phyloP scores from a whole-genome alignment of 1,140 invertebrate genomes.

The Aphelinus certus region DNA sequence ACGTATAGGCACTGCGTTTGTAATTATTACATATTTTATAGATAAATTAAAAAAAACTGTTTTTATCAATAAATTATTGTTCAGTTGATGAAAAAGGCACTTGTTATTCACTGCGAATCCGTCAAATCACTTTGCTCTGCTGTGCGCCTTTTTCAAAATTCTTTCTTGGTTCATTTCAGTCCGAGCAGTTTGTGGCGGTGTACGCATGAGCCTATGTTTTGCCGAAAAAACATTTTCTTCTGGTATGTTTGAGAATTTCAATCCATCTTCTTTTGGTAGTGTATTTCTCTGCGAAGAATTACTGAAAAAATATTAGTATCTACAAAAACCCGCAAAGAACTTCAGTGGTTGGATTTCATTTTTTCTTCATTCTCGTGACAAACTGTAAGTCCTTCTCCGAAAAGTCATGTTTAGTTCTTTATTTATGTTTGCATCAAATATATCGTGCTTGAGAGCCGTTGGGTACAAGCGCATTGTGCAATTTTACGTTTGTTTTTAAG shows the following conservation, averaged over 20 bases:
- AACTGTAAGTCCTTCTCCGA: too few relatives aligned
- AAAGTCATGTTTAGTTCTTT: too few relatives aligned
- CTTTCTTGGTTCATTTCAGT: not conserved
- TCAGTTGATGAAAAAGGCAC: constrained; percentile 18
- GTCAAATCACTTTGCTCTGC: not conserved
- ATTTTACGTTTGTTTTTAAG: too few relatives aligned
- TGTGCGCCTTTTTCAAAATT: not conserved
- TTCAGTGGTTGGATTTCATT: too few relatives aligned
- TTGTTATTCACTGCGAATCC: not conserved
- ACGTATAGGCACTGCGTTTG: constrained; percentile 1
- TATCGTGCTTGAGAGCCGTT: too few relatives aligned
- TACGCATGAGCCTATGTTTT: constrained; percentile 54
- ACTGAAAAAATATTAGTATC: constrained; percentile 2
- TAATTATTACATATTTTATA: not conserved
- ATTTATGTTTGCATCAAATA: too few relatives aligned
- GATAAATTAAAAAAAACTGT: not conserved
- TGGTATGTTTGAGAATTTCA: constrained; percentile 6
- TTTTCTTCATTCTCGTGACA: too few relatives aligned
- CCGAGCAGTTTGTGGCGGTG: constrained; percentile 44
- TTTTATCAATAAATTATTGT: constrained; percentile 38
- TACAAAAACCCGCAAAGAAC: too few relatives aligned
- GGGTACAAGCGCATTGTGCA: too few relatives aligned
- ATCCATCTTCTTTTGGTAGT: too few relatives aligned
- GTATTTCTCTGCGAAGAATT: constrained; percentile 2
- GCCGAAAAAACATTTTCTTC: constrained; percentile 52